Evolutionary conservation across 2,113 vertebrate species (phyloP), one percentile per base, ranked within the genome.

Genomic region (Aspiorhynchus laticeps): DNA sequence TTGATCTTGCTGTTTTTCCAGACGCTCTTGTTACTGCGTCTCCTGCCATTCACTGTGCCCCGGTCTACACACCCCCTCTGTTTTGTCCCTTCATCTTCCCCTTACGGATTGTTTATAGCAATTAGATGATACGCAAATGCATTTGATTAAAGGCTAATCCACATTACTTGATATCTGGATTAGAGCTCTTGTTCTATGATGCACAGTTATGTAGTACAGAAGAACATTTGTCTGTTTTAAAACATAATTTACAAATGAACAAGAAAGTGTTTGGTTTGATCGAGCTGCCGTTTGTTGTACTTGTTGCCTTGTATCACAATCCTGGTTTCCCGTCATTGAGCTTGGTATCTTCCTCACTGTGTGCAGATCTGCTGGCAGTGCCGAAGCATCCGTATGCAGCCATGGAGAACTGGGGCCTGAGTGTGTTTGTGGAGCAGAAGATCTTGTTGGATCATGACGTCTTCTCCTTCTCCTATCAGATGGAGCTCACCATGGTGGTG

Each of bases 371-470:
- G 76, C 94, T 97, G 95, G 96, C 97, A 89, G 97, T 97, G 88
- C 97, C 96, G 90, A 97, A 97, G 89, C 96, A 97, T 90, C 97
- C 96, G 0, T 97, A 97, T 85, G 95, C 97, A 90, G 97, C 97
- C 85, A 97, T 97, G 97, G 97, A 97, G 93, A 97, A 97, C 93
- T 97, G 97, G 97, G 97, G 97, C 88, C 94, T 97, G 89, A 97
- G 95, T 92, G 95, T 97, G 90, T 97, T 97, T 88, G 96, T 97
- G 93, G 97, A 97, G 86, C 96, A 97, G 92, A 96, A 95, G 92
- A 96, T 97, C 93, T 94, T 97, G 56, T 95, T 97, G 93, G 97
- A 97, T 93, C 96, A 96, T 84, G 96, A 95, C 88, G 94, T 97
- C 90, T 97, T 96, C 86, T 97, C 97, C 90, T 95, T 97, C 94